Base-by-base conservation (phyloP, 2,888 invertebrate genomes). In the Dromius quadrimaculatus region DNA sequence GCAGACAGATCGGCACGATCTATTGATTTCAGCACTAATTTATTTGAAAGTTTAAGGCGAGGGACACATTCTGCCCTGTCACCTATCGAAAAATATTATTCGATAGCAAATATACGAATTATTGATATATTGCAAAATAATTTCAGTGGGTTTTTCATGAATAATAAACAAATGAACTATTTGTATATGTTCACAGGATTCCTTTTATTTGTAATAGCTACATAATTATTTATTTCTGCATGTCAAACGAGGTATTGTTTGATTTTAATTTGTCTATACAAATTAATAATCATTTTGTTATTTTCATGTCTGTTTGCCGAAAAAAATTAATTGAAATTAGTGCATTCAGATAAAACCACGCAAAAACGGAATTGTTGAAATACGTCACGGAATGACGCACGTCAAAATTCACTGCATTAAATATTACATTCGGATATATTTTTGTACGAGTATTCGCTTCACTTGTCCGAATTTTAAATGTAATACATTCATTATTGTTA, bases 201-300 rank as follows among this genome's bases (percentile, higher is more conserved):
- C 62, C 41, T 62, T 62, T 62, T 62, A 41, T 62, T 62, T 41
- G 41, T 62, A 22, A 62, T 62, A 32, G 28, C 9, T 34, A 62
- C 62, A 38, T 62, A 59, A 59, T 68, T 68, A 43, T 47, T 68
- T 68, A 45, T 41, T 59, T 59, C 54, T 59, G 32, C 57, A 59
- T 59, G 59, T 59, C 68, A 68, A 68, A 68, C 68, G 54, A 45
- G 68, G 45, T 36, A 59, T 68, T 68, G 59, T 68, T 68, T 68
- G 59, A 68, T 68, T 59, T 68, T 68, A 57, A 68, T 68, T 68
- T 68, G 59, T 68, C 43, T 68, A 68, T 59, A 68, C 68, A 68
- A 68, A 68, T 59, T 68, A 68, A 68, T 66, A 66, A 68, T 59
- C 43, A 59, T 43, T 68, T 68, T 68, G 68, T 68, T 57, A 68